Conservation (phyloP, 2,113 vertebrate genomes). For the Hystrix cristata region DNA sequence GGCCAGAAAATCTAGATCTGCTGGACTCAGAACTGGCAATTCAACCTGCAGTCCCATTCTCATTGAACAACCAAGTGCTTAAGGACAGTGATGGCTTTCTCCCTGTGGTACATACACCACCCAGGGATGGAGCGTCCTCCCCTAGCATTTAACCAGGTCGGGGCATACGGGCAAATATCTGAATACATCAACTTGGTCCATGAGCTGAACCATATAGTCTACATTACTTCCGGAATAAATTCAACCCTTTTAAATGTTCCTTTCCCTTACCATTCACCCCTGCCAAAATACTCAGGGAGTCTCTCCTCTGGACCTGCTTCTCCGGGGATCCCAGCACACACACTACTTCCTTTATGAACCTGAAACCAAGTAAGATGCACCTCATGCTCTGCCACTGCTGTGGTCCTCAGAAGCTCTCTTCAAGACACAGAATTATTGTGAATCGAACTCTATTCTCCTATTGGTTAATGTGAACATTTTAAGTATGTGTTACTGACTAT, state of each 20-base stretch:
- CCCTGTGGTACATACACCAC: fast-evolving
- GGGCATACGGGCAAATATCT: not conserved
- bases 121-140: not conserved
- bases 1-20: not conserved
- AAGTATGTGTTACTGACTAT: not conserved
- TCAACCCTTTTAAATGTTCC: too few relatives aligned
- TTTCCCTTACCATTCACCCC: not conserved
- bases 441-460: not conserved
- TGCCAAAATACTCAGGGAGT: not conserved
- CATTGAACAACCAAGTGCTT: not conserved
- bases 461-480: not conserved
- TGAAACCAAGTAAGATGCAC: not conserved
- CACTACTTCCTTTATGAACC: not conserved
- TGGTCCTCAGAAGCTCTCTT: not conserved
- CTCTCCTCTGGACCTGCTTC: not conserved
- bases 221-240: not conserved
- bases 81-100: not conserved
- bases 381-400: fast-evolving
- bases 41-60: not conserved
- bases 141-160: not conserved
- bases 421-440: not conserved
- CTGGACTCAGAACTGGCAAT: not conserved
- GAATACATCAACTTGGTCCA: not conserved
- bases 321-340: not conserved
- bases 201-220: not conserved